Percentiles rank a stretch among this genome's conserved stretches.
These are phyloP conservation scores for Himantopus leucocephalus DNA, from an alignment of 2,113 vertebrate species.

Conservation along the genomic window DNA sequence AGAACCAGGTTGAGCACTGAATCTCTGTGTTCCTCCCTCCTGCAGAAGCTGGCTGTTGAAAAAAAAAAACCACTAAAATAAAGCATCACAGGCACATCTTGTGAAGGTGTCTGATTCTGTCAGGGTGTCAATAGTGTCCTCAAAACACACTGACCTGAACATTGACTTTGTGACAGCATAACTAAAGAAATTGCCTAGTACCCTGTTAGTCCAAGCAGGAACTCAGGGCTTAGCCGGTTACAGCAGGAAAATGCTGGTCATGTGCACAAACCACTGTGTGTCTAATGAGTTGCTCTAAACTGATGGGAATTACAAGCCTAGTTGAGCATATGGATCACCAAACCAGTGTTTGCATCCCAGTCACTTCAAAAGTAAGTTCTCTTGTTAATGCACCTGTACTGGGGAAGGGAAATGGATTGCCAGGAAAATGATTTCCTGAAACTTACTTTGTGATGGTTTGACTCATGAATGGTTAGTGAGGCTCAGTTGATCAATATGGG, in stretches of 20 bases:
- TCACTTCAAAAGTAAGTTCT: not conserved
- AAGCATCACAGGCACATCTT: not conserved
- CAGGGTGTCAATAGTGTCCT: not conserved
- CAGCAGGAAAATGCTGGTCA: not conserved
- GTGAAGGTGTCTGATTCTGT: not conserved
- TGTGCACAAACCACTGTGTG: not conserved
- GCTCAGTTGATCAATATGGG: not conserved
- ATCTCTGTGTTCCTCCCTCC: not conserved
- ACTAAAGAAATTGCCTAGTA: not conserved
- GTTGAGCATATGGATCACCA: not conserved
- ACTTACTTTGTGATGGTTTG: not conserved
- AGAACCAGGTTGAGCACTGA: not conserved
- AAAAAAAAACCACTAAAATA: not conserved
- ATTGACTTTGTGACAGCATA: not conserved
- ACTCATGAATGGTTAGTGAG: not conserved
- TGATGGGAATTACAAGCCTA: not conserved
- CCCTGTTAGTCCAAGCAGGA: not conserved
- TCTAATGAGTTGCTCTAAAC: not conserved
- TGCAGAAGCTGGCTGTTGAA: not conserved
- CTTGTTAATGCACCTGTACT: not conserved
- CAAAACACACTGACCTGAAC: not conserved
- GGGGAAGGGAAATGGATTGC: not conserved
- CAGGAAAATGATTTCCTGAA: not conserved
- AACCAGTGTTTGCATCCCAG: not conserved
- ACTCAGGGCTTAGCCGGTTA: not conserved